Conservation (phyloP, 2,797 vertebrate species). For the Rhynchotus rufescens region DNA sequence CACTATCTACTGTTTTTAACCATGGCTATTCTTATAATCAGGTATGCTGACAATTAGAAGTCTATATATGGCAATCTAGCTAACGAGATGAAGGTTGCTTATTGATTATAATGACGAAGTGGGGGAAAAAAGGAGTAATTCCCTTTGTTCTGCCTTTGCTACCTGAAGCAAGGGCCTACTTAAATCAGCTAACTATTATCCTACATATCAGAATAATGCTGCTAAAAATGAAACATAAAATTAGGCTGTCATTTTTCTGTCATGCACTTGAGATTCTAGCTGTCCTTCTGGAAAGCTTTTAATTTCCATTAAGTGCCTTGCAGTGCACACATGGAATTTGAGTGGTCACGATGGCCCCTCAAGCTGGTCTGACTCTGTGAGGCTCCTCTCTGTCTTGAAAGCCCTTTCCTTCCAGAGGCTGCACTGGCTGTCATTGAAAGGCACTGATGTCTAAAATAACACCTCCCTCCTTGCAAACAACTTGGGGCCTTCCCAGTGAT, state of each 20-base stretch:
- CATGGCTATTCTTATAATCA: background rate
- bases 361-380: background rate
- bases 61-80: background rate
- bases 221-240: constrained; percentile 72
- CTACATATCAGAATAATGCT: constrained; percentile 62
- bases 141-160: constrained; percentile 49
- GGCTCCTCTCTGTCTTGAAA: background rate
- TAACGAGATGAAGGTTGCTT: background rate
- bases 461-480: background rate
- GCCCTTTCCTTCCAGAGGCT: background rate
- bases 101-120: constrained; percentile 1
- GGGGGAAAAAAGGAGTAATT: background rate
- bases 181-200: constrained; percentile 64
- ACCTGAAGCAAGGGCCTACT: constrained; percentile 23
- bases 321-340: background rate
- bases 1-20: background rate
- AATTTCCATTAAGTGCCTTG: constrained; percentile 35
- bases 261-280: constrained; percentile 7
- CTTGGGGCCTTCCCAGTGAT: background rate
- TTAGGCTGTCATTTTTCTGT: constrained; percentile 67
- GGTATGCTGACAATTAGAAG: background rate
- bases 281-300: constrained; percentile 49
- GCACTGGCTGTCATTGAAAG: background rate
- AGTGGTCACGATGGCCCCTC: background rate
- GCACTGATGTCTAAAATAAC: background rate